phyloP scores from a whole-genome alignment of 1,140 invertebrate genomes.

The Aphelinus certus region DNA sequence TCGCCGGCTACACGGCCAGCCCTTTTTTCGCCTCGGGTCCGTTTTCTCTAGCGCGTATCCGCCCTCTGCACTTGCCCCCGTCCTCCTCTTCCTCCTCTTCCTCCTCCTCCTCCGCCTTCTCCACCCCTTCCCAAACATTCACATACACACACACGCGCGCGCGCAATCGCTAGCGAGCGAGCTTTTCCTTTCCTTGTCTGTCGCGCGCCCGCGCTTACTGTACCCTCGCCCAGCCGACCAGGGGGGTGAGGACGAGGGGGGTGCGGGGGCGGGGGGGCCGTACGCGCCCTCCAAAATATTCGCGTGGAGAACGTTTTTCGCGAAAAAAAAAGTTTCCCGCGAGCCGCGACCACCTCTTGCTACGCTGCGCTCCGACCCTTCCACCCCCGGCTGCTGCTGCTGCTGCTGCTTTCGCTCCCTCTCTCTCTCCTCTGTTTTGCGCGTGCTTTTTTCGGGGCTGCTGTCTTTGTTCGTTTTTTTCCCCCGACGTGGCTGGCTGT shows the following conservation, averaged over 20 bases:
- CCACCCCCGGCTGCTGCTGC: too few species aligned
- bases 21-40: slow-evolving; percentile 40
- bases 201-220: slow-evolving; percentile 17
- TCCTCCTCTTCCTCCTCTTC: slow-evolving; percentile 23
- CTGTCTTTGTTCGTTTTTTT: slow-evolving; percentile 28
- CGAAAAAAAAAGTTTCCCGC: slow-evolving; percentile 39
- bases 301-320: slow-evolving; percentile 39
- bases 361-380: neutral
- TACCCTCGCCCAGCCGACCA: neutral
- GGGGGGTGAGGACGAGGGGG: neutral
- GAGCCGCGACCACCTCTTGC: slow-evolving; percentile 21
- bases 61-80: slow-evolving; percentile 3
- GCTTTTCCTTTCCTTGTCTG: slow-evolving; percentile 39
- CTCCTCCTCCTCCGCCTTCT: slow-evolving; percentile 5
- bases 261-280: neutral
- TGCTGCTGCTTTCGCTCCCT: neutral
- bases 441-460: slow-evolving; percentile 20
- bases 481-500: neutral
- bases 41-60: slow-evolving; percentile 16
- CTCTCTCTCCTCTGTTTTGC: slow-evolving; percentile 12
- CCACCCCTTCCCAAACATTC: neutral
- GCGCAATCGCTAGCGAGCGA: neutral
- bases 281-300: slow-evolving; percentile 39
- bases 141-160: too few species aligned
- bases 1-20: slow-evolving; percentile 5